Evolutionary conservation across 2,888 invertebrate species (phyloP), one percentile per base, ranked within the genome.

Genomic region (Arrhopalites spinosus): DNA sequence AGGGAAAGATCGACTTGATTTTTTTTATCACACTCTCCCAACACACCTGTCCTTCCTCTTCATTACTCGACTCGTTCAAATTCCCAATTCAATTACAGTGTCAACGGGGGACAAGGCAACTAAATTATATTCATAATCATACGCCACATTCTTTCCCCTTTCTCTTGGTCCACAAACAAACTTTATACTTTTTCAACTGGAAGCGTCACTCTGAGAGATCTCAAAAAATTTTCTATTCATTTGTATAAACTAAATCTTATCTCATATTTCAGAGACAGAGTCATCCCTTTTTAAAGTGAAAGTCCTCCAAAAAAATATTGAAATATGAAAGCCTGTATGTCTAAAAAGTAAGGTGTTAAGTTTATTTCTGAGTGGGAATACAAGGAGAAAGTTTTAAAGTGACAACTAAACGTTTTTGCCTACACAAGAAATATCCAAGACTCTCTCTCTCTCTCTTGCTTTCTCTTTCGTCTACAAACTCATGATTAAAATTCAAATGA

Each of bases 81-180:
- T 43, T 66, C 43, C 43, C 66, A 25, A 66, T 66, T 66, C 66
- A 68, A 68, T 68, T 68, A 36, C 30, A 43, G 66, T 20, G 30
- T 30, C n/a, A 43, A 43, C 43, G 43, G 43, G 3, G n/a, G 43
- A 66, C 66, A 20, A 17, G 43, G 66, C 29, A 30, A 17, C 23
- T 50, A 66, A 66, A 66, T 66, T 27, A 66, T 30, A 66, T 66
- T 66, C 66, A 66, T 66, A 17, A 23, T 66, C 29, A 66, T 13
- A 27, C 27, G 36, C 66, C 17, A 23, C 20, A 23, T 11, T 29
- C 25, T 7, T 25, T 27, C 20, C 23, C 43, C 17, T 29, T 36
- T 5, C 43, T 29, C n/a, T 17, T 3, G 53, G n/a, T 17, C 11
- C 3, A 53, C n/a, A n/a, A 8, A n/a, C 3, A n/a, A 53, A 53